phyloP scores from a whole-genome alignment of 2,888 invertebrate species.

The Hirtodrosophila trivittata region DNA sequence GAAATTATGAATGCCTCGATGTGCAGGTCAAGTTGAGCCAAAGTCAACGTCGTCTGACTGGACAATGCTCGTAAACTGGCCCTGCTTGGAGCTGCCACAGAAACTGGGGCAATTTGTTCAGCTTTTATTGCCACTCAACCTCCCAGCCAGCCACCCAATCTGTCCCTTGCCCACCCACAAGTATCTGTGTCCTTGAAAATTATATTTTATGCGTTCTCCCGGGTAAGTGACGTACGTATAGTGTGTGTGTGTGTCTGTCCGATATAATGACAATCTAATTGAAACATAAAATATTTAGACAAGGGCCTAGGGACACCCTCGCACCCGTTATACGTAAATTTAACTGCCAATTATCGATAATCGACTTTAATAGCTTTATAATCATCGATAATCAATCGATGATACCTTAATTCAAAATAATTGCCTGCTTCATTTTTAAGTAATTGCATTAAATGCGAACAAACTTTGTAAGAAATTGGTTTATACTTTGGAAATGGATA shows the following conservation, averaged over 20 bases:
- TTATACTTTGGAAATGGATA: too few species aligned
- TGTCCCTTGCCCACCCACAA: slow-evolving; percentile 15
- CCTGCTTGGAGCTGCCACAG: slow-evolving; percentile 32
- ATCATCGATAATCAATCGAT: slow-evolving; percentile 14
- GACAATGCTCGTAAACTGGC: slow-evolving; percentile 57
- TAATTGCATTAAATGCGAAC: too few species aligned
- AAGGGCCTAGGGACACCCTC: slow-evolving; percentile 28
- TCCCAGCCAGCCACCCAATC: slow-evolving; percentile 4
- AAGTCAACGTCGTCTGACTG: slow-evolving; percentile 56
- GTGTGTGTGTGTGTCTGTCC: slow-evolving; percentile 34
- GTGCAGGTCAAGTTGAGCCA: slow-evolving; percentile 67
- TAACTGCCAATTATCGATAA: slow-evolving; percentile 21
- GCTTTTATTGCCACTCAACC: slow-evolving; percentile 61
- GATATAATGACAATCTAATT: slow-evolving; percentile 71
- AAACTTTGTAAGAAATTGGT: too few species aligned
- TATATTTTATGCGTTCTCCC: slow-evolving; percentile 37
- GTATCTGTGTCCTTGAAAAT: slow-evolving; percentile 46
- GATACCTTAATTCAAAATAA: slow-evolving; percentile 11
- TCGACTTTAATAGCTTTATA: slow-evolving; percentile 46
- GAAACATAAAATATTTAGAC: slow-evolving; percentile 73
- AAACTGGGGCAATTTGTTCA: slow-evolving; percentile 63
- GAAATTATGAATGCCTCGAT: slow-evolving; percentile 58
- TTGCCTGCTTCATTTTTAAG: slow-evolving; percentile 18
- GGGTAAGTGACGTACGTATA: slow-evolving; percentile 10
- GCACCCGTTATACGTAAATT: slow-evolving; percentile 22